Evolutionary conservation across 2,888 invertebrate species (phyloP).

Genomic region (Drosophila pseudotalamancana): DNA sequence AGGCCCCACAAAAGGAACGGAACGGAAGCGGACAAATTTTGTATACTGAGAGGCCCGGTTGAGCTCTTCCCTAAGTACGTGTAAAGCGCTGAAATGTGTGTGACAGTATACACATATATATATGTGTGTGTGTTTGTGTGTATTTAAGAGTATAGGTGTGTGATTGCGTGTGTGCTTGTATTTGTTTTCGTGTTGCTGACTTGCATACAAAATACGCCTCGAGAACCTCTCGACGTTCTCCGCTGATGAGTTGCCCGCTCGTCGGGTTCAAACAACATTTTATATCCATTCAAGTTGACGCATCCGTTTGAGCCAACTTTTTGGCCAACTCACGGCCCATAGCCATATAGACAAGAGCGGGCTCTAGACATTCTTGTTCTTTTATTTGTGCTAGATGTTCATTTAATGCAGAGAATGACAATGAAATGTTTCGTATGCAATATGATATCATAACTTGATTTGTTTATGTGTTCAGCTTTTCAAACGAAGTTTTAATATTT

Average conservation of each 20-base stretch:
- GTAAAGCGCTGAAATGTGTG: slow-evolving; percentile 16
- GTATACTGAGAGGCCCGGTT: slow-evolving; percentile 10
- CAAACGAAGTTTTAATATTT: background rate
- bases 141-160: too few species aligned
- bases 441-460: background rate
- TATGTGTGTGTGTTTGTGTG: slow-evolving; percentile 4
- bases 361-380: too few species aligned
- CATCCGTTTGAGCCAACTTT: slow-evolving; percentile 73
- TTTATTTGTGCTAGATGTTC: background rate
- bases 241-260: slow-evolving; percentile 2
- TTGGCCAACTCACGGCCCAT: slow-evolving; percentile 33
- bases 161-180: slow-evolving; percentile 46
- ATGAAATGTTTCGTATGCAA: background rate
- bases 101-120: slow-evolving; percentile 33
- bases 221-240: slow-evolving; percentile 1
- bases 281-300: slow-evolving; percentile 75
- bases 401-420: slow-evolving; percentile 1
- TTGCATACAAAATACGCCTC: slow-evolving; percentile 72
- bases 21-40: slow-evolving; percentile 35
- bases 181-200: slow-evolving; percentile 71
- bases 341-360: slow-evolving; percentile 28
- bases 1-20: slow-evolving; percentile 29
- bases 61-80: slow-evolving; percentile 24
- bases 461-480: background rate
- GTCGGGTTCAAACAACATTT: slow-evolving; percentile 59